Evolutionary conservation across 2,797 vertebrate species (phyloP).

Genomic region (Trachurus trachurus): DNA sequence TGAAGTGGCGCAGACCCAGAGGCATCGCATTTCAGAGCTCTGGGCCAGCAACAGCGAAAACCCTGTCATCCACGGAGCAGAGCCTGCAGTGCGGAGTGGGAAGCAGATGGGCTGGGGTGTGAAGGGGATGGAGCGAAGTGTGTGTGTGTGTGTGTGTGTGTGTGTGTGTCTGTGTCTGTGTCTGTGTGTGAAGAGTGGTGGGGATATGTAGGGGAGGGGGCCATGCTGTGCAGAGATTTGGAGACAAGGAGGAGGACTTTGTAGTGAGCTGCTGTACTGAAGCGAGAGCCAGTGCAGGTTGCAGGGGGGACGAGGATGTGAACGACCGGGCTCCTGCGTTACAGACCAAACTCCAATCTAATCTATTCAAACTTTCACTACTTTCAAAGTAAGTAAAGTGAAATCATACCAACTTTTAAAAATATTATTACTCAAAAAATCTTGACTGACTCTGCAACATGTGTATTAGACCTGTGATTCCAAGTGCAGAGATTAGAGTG

Average conservation of each 20-base stretch:
- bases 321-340: background rate
- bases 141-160: background rate
- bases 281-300: slow-evolving; percentile 2
- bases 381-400: too few relatives aligned
- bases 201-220: slow-evolving; percentile 14
- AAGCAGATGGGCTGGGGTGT: slow-evolving; percentile 50
- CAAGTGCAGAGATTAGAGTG: too few relatives aligned
- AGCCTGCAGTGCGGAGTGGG: slow-evolving; percentile 13
- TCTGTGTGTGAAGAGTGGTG: background rate
- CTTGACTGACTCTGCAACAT: background rate
- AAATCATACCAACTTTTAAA: background rate
- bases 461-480: too few relatives aligned
- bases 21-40: slow-evolving; percentile 45
- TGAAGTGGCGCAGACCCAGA: slow-evolving; percentile 47
- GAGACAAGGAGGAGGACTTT: slow-evolving; percentile 38
- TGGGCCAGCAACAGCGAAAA: slow-evolving; percentile 35
- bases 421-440: background rate
- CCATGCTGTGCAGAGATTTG: slow-evolving; percentile 19
- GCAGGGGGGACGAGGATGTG: background rate
- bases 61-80: slow-evolving; percentile 32
- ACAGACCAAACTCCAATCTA: too few relatives aligned
- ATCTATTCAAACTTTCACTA: too few relatives aligned
- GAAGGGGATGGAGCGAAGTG: slow-evolving; percentile 10
- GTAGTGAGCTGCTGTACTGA: slow-evolving; percentile 1
- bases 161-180: background rate